phyloP scores from a whole-genome alignment of 2,888 invertebrate species.

The Eilema sororculum region DNA sequence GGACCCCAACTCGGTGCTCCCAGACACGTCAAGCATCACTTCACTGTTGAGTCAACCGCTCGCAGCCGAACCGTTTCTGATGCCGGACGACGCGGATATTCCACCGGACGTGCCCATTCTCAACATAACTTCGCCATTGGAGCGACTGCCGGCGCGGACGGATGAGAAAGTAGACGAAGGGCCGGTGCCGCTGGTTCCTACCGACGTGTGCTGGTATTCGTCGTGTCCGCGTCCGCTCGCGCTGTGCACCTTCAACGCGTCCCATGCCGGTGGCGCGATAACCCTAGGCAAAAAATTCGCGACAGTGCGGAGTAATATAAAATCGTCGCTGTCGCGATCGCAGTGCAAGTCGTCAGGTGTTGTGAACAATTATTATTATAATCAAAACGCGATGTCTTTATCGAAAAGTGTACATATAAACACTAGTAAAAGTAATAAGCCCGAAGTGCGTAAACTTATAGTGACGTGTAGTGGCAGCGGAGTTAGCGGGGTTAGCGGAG shows the following conservation, averaged over 20 bases:
- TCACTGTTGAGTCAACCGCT: constrained; percentile 74
- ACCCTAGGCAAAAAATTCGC: constrained; percentile 84
- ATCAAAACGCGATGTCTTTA: constrained; percentile 71
- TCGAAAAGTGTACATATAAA: constrained; percentile 81
- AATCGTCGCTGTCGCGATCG: constrained; percentile 77
- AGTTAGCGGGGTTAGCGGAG: constrained; percentile 32
- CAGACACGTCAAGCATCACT: constrained; percentile 74
- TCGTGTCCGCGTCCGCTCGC: constrained; percentile 88
- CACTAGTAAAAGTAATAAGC: constrained; percentile 78
- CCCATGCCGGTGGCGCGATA: constrained; percentile 86
- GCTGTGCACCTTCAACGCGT: constrained; percentile 86
- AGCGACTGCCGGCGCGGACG: constrained; percentile 46
- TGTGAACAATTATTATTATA: constrained; percentile 74
- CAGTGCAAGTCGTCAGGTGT: constrained; percentile 71
- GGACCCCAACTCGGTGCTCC: constrained; percentile 70
- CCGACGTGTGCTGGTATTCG: constrained; percentile 83
- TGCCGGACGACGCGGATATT: constrained; percentile 72
- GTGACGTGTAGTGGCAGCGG: constrained; percentile 78
- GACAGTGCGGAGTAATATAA: constrained; percentile 82
- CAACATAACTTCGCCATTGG: constrained; percentile 53
- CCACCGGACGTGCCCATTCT: constrained; percentile 66
- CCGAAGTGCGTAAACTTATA: constrained; percentile 83
- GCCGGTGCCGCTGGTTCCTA: constrained; percentile 68
- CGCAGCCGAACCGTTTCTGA: constrained; percentile 64
- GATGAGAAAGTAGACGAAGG: constrained; percentile 60